phyloP scores from a whole-genome alignment of 2,888 invertebrate species.

The Heterodera filipjevi region DNA sequence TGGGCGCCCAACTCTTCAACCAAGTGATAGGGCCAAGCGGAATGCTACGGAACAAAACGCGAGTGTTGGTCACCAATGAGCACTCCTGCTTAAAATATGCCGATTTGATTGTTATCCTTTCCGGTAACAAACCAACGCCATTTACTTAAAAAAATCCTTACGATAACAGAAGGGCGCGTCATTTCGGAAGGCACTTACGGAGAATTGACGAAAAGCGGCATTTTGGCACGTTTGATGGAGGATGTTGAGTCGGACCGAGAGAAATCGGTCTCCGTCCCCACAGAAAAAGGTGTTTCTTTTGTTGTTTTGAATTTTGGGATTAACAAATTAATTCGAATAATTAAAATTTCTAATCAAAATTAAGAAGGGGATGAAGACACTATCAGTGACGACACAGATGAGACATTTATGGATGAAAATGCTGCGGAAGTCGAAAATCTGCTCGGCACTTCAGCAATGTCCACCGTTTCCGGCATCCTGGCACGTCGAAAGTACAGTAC shows the following conservation, averaged over 20 bases:
- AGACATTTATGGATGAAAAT: conserved; percentile 52
- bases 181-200: conserved; percentile 56
- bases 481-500: conserved; percentile 47
- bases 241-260: conserved; percentile 54
- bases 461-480: conserved; percentile 62
- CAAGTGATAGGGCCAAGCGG: conserved; percentile 63
- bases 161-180: conserved; percentile 55
- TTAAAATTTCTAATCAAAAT: conserved; percentile 36
- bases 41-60: conserved; percentile 72
- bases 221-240: conserved; percentile 54
- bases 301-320: neutral
- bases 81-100: conserved; percentile 88
- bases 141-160: too few species aligned
- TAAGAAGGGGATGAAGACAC: conserved; percentile 20
- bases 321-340: conserved; percentile 3
- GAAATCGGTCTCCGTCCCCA: conserved; percentile 9
- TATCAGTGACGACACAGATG: conserved; percentile 51
- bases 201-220: conserved; percentile 58
- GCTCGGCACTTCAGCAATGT: conserved; percentile 59
- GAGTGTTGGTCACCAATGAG: conserved; percentile 91
- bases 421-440: conserved; percentile 38
- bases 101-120: conserved; percentile 86
- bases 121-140: conserved; percentile 67
- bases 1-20: conserved; percentile 75
- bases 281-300: neutral